A percentile compares a stretch with the other conserved stretches of the same genome.
phyloP scores from a whole-genome alignment of 2,888 invertebrate species.

The Eupithecia exiguata region DNA sequence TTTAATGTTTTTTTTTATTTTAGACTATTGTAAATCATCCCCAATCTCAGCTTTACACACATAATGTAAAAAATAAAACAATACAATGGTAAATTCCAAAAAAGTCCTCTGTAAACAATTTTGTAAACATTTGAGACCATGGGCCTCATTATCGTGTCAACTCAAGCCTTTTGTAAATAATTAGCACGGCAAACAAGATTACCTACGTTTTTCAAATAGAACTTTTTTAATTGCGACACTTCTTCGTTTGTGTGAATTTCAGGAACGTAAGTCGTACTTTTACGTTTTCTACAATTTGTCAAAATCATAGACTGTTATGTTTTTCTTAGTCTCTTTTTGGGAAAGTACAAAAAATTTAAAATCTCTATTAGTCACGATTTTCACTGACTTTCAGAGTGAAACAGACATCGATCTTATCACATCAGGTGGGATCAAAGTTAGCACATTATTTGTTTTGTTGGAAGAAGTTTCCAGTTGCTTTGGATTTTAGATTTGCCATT shows the following conservation, averaged over 20 bases:
- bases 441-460: no score
- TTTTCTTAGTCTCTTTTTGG: background rate
- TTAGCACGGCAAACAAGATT: background rate
- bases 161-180: background rate
- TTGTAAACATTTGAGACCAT: conserved; percentile 5
- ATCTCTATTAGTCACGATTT: background rate
- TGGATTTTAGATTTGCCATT: no score
- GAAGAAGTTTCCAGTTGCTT: background rate
- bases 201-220: background rate
- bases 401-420: background rate
- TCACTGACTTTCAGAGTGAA: background rate
- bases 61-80: background rate
- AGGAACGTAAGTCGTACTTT: background rate
- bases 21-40: background rate
- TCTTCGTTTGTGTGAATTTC: background rate
- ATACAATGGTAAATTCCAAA: background rate
- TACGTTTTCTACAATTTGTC: background rate
- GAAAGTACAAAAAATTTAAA: background rate
- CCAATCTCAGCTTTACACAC: background rate
- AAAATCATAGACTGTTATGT: background rate
- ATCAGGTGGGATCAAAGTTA: background rate
- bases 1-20: no score
- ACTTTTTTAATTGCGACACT: background rate
- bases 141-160: conserved; percentile 1
- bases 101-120: background rate